Conservation (phyloP, 2,797 vertebrate species). For the Lithobates pipiens region DNA sequence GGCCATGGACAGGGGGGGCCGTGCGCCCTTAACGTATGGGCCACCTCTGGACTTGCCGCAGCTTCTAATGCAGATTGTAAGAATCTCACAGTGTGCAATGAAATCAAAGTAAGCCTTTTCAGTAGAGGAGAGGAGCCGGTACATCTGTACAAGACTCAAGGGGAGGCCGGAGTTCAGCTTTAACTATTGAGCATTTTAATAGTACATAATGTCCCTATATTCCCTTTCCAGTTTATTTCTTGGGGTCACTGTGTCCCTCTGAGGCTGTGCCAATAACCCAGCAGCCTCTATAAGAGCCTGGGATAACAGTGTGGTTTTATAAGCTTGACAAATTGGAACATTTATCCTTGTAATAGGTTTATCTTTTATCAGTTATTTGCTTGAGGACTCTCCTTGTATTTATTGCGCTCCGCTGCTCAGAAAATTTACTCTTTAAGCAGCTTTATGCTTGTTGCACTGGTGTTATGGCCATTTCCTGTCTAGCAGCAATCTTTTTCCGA, state of each 20-base stretch:
- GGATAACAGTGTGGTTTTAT: background rate
- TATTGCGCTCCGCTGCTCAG: conserved; percentile 57
- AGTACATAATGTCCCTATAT: background rate
- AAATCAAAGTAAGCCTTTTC: too few species aligned
- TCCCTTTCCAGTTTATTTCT: too few species aligned
- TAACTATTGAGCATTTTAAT: too few species aligned
- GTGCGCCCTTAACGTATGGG: too few species aligned
- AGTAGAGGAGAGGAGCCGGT: too few species aligned
- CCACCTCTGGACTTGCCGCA: too few species aligned
- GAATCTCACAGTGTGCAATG: too few species aligned
- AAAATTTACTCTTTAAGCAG: conserved; percentile 53
- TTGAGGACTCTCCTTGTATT: conserved; percentile 31
- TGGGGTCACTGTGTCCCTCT: background rate
- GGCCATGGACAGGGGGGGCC: too few species aligned
- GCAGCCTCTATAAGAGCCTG: background rate
- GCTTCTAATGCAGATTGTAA: too few species aligned
- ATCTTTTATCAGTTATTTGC: conserved; percentile 51
- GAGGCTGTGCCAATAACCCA: background rate
- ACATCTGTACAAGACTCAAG: too few species aligned
- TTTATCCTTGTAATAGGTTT: conserved; percentile 46
- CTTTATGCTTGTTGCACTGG: conserved; percentile 33
- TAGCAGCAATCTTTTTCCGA: conserved; percentile 57
- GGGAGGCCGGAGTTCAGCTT: too few species aligned
- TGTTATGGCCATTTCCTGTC: conserved; percentile 39
- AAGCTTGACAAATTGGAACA: conserved; percentile 39